These are phyloP conservation scores for Drosophila ananassae DNA, from an alignment of 1,140 invertebrate species.

Conservation along the genomic window DNA sequence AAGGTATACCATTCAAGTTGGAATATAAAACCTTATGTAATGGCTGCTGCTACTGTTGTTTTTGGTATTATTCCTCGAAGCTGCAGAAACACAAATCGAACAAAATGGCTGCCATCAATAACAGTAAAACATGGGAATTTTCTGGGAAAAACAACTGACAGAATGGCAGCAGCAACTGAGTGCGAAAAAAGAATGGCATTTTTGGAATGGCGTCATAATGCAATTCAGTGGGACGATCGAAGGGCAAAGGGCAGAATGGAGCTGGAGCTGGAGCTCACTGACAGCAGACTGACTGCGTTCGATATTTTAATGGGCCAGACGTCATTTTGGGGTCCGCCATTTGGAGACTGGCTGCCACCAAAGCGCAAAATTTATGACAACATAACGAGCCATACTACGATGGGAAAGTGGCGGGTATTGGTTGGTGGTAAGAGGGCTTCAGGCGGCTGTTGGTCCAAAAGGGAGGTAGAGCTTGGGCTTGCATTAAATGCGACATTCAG, in stretches of 20 bases:
- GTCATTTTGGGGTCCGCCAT: conserved; percentile 70
- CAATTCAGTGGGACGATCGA: conserved; percentile 21
- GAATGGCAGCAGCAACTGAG: conserved; percentile 22
- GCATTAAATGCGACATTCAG: conserved; percentile 78
- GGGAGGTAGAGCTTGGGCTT: conserved; percentile 27
- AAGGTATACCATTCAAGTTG: not conserved
- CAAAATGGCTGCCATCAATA: conserved; percentile 67
- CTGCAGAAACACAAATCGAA: conserved; percentile 34
- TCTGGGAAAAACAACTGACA: conserved; percentile 38
- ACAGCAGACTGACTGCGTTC: conserved; percentile 55
- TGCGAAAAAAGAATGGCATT: conserved; percentile 44
- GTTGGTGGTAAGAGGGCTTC: not conserved
- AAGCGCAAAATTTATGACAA: conserved; percentile 80
- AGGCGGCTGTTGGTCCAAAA: not conserved
- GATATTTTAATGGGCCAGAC: conserved; percentile 81
- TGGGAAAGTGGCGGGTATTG: conserved; percentile 8
- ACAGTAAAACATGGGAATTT: conserved; percentile 53
- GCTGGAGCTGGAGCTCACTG: not conserved
- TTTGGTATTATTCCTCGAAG: not conserved
- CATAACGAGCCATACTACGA: conserved; percentile 73
- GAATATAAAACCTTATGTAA: not conserved
- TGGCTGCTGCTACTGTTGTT: not conserved
- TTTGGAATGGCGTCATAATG: conserved; percentile 70
- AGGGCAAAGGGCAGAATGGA: conserved; percentile 1
- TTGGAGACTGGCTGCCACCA: conserved; percentile 60